Percentiles rank a stretch among this genome's conserved stretches.
These are phyloP conservation scores for Parthenolecanium corni DNA, from an alignment of 2,888 invertebrate species.

Conservation along the genomic window DNA sequence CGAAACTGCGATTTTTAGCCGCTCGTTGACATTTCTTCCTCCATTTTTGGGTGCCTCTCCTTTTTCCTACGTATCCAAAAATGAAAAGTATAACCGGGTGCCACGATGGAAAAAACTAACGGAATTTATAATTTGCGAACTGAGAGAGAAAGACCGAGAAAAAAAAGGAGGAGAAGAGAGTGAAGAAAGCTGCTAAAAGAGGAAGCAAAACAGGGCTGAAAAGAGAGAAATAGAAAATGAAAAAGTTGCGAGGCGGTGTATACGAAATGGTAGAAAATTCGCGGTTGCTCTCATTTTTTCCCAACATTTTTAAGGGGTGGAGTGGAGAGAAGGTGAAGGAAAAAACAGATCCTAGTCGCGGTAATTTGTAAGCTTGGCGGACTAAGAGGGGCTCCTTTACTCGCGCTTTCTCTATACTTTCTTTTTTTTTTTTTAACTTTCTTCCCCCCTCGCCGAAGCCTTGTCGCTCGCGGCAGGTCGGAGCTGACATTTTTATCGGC, in stretches of 20 bases:
- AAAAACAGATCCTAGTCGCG: slow-evolving; percentile 5
- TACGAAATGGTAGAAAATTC: slow-evolving; percentile 1
- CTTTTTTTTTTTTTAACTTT: not conserved
- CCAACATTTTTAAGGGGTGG: too few species aligned
- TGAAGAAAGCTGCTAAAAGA: not conserved
- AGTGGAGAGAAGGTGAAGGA: too few species aligned
- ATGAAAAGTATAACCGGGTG: not conserved
- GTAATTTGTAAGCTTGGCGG: not conserved
- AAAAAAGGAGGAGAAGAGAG: not conserved
- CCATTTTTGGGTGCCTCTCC: too few species aligned
- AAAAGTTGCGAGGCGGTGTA: slow-evolving; percentile 9
- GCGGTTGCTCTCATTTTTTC: slow-evolving; percentile 7
- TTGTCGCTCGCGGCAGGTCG: slow-evolving; percentile 4
- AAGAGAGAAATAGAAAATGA: slow-evolving; percentile 6
- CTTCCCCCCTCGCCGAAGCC: not conserved
- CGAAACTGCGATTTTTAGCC: not conserved
- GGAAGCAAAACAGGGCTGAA: too few species aligned
- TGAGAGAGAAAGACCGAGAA: not conserved
- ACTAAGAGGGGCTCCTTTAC: slow-evolving; percentile 4
- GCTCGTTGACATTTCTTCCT: not conserved
- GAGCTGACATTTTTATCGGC: slow-evolving; percentile 11
- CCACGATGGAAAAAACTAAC: slow-evolving; percentile 8
- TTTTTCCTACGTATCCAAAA: not conserved
- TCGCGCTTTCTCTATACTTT: not conserved
- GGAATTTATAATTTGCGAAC: slow-evolving; percentile 1